Evolutionary conservation across 2,888 invertebrate species (phyloP).

Genomic region (Scaptomyza tumidula): DNA sequence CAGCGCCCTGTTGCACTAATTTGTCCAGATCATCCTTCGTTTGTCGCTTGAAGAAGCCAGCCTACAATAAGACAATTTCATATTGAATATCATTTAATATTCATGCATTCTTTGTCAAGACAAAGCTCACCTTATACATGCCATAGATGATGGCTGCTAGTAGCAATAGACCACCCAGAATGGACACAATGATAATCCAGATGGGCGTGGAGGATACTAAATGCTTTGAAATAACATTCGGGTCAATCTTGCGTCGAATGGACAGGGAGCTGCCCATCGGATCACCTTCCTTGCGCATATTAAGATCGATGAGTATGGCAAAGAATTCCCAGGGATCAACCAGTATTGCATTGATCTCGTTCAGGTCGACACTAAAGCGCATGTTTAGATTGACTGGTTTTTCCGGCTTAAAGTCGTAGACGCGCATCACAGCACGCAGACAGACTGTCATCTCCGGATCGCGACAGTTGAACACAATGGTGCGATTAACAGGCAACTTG

Average conservation of each 20-base stretch:
- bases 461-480: constrained; percentile 84
- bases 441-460: constrained; percentile 81
- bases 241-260: constrained; percentile 79
- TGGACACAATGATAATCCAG: constrained; percentile 85
- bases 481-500: constrained; percentile 83
- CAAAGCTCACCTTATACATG: constrained; percentile 81
- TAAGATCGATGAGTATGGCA: constrained; percentile 79
- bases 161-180: constrained; percentile 84
- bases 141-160: constrained; percentile 83
- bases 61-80: constrained; percentile 58
- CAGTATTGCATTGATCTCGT: constrained; percentile 83
- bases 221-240: constrained; percentile 84
- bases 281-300: constrained; percentile 79
- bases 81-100: background rate
- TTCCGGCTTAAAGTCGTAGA: constrained; percentile 82
- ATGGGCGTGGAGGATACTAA: constrained; percentile 78
- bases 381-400: constrained; percentile 79
- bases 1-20: constrained; percentile 79
- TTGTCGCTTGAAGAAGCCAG: constrained; percentile 85
- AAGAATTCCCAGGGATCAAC: constrained; percentile 84
- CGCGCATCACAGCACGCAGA: constrained; percentile 80
- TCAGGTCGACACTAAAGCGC: constrained; percentile 81
- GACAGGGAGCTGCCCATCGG: constrained; percentile 64
- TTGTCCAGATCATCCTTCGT: constrained; percentile 85
- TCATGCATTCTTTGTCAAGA: background rate